Evolutionary conservation across 2,888 invertebrate genomes (phyloP).

Genomic region (Malacosoma neustria): DNA sequence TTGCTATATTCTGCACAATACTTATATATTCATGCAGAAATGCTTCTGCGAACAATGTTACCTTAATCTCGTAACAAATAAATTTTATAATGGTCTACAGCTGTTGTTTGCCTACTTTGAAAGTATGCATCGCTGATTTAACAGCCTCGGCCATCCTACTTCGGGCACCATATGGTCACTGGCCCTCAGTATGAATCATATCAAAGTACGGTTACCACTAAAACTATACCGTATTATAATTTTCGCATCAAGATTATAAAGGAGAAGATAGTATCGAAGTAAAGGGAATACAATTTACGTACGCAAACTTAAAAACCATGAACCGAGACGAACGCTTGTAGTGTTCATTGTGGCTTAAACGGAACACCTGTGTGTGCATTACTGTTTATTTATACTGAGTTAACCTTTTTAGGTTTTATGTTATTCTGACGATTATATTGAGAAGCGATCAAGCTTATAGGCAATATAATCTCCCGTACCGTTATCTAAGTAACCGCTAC

Average conservation of each 20-base stretch:
- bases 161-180: conserved; percentile 41
- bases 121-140: not conserved
- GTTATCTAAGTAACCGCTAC: too few species aligned
- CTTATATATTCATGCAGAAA: too few species aligned
- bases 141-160: not conserved
- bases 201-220: not conserved
- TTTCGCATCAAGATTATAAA: conserved; percentile 1
- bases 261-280: not conserved
- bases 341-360: not conserved
- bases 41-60: too few species aligned
- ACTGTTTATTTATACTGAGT: not conserved
- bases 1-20: too few species aligned
- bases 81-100: too few species aligned
- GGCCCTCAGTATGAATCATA: conserved; percentile 23
- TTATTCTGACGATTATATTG: conserved; percentile 20
- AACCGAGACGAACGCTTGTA: not conserved
- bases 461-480: conserved; percentile 21
- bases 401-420: conserved; percentile 3
- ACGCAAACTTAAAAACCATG: conserved; percentile 10
- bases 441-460: conserved; percentile 22
- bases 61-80: too few species aligned
- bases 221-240: conserved; percentile 2
- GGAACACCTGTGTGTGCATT: not conserved
- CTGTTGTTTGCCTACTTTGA: not conserved
- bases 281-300: not conserved